Conservation (phyloP, 1,140 invertebrate species). For the Rhizoglyphus robini region DNA sequence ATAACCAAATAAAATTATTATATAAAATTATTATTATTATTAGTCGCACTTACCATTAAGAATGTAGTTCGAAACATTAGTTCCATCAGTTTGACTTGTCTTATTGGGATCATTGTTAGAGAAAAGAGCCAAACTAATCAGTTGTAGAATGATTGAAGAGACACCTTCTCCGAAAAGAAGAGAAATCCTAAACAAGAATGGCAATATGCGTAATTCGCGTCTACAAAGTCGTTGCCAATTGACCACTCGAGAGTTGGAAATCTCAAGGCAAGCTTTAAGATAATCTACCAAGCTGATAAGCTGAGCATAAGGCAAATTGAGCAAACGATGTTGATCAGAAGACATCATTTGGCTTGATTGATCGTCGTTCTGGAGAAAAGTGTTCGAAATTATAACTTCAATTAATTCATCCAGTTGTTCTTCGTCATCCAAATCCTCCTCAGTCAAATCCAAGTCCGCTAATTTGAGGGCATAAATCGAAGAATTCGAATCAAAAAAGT, state of each 20-base stretch:
- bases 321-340: slow-evolving; percentile 20
- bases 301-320: slow-evolving; percentile 65
- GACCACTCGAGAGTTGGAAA: slow-evolving; percentile 69
- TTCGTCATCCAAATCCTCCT: slow-evolving; percentile 20
- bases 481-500: background rate
- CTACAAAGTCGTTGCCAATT: slow-evolving; percentile 91
- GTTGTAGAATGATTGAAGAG: slow-evolving; percentile 71
- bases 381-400: background rate
- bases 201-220: slow-evolving; percentile 50
- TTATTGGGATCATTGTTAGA: slow-evolving; percentile 25
- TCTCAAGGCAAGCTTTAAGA: slow-evolving; percentile 81
- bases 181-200: slow-evolving; percentile 61
- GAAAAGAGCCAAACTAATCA: slow-evolving; percentile 76
- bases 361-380: slow-evolving; percentile 25
- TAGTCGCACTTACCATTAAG: background rate
- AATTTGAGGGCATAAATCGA: background rate
- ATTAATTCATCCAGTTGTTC: slow-evolving; percentile 30
- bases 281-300: slow-evolving; percentile 86
- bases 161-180: slow-evolving; percentile 82
- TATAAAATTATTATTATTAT: no score
- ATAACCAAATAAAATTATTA: background rate
- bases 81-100: background rate
- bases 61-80: background rate
- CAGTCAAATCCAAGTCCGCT: background rate
- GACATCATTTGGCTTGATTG: slow-evolving; percentile 21